phyloP scores from a whole-genome alignment of 2,888 invertebrate species.

The Rhingia campestris region DNA sequence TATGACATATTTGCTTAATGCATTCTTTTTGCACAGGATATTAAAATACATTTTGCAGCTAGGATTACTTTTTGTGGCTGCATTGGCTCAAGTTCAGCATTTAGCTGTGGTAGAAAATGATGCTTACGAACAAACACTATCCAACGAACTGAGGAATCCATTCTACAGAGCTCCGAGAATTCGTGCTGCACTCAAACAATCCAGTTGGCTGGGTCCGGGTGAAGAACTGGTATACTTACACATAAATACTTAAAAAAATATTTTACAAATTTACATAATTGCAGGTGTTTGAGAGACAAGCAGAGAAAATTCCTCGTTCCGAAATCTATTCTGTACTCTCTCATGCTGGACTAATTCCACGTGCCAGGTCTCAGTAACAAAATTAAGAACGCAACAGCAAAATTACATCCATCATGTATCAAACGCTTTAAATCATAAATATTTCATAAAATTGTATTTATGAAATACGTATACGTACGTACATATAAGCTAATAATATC shows the following conservation, averaged over 20 bases:
- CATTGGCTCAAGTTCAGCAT: slow-evolving; percentile 82
- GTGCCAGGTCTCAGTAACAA: slow-evolving; percentile 74
- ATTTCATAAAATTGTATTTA: no score
- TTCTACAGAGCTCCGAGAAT: slow-evolving; percentile 85
- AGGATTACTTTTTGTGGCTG: slow-evolving; percentile 28
- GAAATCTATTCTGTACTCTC: slow-evolving; percentile 87
- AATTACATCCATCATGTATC: no score
- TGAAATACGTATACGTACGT: slow-evolving; percentile 1
- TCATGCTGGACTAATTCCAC: slow-evolving; percentile 86
- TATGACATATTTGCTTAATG: no score
- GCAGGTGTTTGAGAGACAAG: slow-evolving; percentile 85
- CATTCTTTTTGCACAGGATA: slow-evolving; percentile 32
- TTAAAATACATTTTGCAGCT: slow-evolving; percentile 34
- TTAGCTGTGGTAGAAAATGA: slow-evolving; percentile 85
- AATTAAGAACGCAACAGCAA: not conserved
- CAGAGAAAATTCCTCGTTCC: slow-evolving; percentile 85
- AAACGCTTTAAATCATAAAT: not conserved
- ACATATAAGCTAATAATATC: not conserved
- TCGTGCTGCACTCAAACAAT: slow-evolving; percentile 84
- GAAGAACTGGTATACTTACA: slow-evolving; percentile 84
- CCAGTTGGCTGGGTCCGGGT: slow-evolving; percentile 86
- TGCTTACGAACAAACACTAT: slow-evolving; percentile 85
- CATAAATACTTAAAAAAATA: not conserved
- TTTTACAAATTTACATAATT: slow-evolving; percentile 44
- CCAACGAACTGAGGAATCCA: slow-evolving; percentile 85